Percentiles rank a stretch among this genome's conserved stretches.
Conservation (phyloP, 2,113 vertebrate genomes). For the Cavia aperea region DNA sequence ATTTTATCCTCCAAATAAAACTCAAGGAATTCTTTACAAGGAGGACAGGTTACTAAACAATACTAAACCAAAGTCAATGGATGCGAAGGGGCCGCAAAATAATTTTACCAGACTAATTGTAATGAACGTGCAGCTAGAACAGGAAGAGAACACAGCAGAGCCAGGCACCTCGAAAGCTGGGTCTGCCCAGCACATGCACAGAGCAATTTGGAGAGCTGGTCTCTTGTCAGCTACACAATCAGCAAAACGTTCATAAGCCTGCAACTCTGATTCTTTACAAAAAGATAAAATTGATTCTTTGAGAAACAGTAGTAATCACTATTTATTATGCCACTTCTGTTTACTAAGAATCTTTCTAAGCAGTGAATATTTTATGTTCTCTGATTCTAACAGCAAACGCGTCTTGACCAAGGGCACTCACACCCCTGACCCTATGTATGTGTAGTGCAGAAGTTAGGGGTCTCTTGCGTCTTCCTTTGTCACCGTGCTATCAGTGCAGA, state of each 20-base stretch:
- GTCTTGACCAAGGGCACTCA: not conserved
- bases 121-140: not conserved
- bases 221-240: not conserved
- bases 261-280: not conserved
- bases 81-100: not conserved
- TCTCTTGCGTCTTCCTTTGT: not conserved
- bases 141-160: not conserved
- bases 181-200: fast-evolving
- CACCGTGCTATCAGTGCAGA: not conserved
- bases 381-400: constrained; percentile 25
- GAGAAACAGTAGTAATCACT: not conserved
- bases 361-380: not conserved
- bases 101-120: not conserved
- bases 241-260: not conserved
- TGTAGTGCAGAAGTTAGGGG: not conserved
- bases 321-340: not conserved
- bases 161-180: not conserved
- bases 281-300: not conserved
- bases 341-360: constrained; percentile 7
- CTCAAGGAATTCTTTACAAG: not conserved
- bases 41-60: not conserved
- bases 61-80: not conserved
- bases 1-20: constrained; percentile 30
- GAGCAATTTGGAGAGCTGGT: not conserved
- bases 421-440: not conserved